Percentiles rank a stretch among this genome's conserved stretches.
Conservation (phyloP, 1,140 invertebrate species). For the Helicoverpa armigera region DNA sequence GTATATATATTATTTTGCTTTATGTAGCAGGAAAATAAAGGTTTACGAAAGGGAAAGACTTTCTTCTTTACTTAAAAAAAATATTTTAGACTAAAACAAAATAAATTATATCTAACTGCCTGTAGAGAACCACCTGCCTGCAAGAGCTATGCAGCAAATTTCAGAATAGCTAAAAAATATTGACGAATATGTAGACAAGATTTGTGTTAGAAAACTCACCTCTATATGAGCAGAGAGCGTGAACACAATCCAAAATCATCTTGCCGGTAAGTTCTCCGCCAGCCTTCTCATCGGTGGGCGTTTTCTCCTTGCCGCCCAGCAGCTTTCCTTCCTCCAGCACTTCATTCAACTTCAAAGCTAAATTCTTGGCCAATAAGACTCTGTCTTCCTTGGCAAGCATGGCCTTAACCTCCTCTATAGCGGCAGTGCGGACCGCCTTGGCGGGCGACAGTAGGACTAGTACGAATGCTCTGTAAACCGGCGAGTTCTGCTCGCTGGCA, state of each 20-base stretch:
- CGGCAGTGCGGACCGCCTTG: constrained; percentile 67
- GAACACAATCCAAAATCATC: constrained; percentile 85
- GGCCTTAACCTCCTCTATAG: constrained; percentile 69
- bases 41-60: no score
- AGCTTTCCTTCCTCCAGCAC: constrained; percentile 81
- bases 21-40: no score
- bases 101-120: no score
- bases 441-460: constrained; percentile 70
- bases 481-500: constrained; percentile 70
- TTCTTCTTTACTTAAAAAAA: no score
- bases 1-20: no score
- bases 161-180: no score
- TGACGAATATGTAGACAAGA: neutral
- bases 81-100: no score
- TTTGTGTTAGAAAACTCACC: constrained; percentile 58
- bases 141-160: no score
- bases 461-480: constrained; percentile 74
- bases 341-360: constrained; percentile 77
- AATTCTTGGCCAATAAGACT: constrained; percentile 69
- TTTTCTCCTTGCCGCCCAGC: constrained; percentile 73
- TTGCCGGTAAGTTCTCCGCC: constrained; percentile 77
- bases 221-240: constrained; percentile 84
- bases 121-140: no score
- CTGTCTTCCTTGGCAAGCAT: constrained; percentile 67
- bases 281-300: constrained; percentile 70